Percentiles rank a stretch among this genome's conserved stretches.
Conservation (phyloP, 2,113 vertebrate genomes). For the Triplophysa dalaica region DNA sequence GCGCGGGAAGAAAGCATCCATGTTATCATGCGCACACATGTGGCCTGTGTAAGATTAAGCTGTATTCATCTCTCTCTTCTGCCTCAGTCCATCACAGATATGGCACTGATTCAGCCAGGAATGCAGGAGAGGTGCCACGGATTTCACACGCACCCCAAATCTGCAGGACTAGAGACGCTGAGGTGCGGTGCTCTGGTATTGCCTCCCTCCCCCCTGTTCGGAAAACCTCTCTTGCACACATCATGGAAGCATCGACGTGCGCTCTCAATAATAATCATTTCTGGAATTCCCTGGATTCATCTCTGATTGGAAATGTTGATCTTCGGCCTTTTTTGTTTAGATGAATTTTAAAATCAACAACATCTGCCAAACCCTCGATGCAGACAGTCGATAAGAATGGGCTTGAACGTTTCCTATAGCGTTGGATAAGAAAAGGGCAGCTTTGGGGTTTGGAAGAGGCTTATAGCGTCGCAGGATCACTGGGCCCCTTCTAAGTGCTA, state of each 20-base stretch:
- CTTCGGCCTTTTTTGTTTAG: background rate
- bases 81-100: constrained; percentile 82
- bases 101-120: constrained; percentile 77
- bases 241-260: background rate
- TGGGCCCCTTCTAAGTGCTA: constrained; percentile 66
- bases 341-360: too few relatives aligned
- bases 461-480: constrained; percentile 71
- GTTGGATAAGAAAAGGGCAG: constrained; percentile 45
- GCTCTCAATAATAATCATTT: constrained; percentile 49
- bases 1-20: constrained; percentile 76
- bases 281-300: constrained; percentile 68
- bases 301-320: constrained; percentile 52
- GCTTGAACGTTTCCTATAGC: constrained; percentile 52
- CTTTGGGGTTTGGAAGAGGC: constrained; percentile 65
- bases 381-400: background rate
- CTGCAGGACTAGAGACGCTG: constrained; percentile 67
- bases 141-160: constrained; percentile 76
- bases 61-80: constrained; percentile 79
- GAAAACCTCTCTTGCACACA: background rate
- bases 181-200: constrained; percentile 53
- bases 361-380: background rate
- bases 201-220: background rate
- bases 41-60: constrained; percentile 82
- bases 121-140: constrained; percentile 74
- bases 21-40: constrained; percentile 83